phyloP scores from a whole-genome alignment of 2,797 vertebrate species.

The Centropyge bicolor region DNA sequence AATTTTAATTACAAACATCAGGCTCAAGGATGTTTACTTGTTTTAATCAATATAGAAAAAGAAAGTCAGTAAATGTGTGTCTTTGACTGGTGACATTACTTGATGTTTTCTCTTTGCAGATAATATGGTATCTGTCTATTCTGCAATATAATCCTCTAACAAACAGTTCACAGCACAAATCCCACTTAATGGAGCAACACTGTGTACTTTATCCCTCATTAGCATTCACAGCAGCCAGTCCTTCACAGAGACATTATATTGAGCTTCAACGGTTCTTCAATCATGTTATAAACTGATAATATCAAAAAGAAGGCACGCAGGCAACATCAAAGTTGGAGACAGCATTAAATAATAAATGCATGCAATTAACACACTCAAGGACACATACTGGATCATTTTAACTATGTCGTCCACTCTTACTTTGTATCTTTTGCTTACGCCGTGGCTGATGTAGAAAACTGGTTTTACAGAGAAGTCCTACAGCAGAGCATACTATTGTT shows the following conservation, averaged over 20 bases:
- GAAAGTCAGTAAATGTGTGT: neutral
- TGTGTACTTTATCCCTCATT: neutral
- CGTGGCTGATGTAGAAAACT: neutral
- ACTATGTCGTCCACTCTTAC: neutral
- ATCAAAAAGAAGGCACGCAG: neutral
- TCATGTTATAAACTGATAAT: neutral
- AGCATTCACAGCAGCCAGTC: conserved; percentile 8
- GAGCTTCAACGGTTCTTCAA: neutral
- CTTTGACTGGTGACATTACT: neutral
- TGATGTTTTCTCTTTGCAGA: neutral
- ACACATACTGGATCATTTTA: neutral
- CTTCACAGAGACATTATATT: neutral
- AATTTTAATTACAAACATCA: neutral
- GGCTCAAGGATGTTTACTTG: neutral
- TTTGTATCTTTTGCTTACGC: neutral
- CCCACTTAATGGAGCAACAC: neutral
- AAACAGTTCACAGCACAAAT: neutral
- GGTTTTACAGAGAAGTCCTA: neutral
- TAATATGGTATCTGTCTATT: neutral
- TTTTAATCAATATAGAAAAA: neutral
- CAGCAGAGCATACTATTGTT: too few species aligned
- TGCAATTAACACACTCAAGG: neutral
- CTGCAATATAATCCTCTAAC: neutral
- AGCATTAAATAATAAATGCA: neutral
- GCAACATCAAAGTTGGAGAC: neutral